Base-by-base conservation (phyloP, 92 coral and sea anemone species). In the Heliopora coerulea region DNA sequence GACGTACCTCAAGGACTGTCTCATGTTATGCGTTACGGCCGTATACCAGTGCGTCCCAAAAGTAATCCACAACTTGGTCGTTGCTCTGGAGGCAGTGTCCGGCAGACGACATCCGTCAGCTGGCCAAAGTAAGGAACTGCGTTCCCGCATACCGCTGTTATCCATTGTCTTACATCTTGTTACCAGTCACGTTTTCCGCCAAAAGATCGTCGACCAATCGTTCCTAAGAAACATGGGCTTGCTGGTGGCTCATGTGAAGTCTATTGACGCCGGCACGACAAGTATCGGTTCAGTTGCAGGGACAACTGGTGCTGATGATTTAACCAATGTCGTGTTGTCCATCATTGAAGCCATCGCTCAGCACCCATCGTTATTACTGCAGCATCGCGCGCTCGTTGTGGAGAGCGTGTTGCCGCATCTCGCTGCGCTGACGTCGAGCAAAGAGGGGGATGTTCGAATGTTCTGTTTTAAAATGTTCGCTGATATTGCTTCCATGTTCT, bases 31-130 rank as follows among this genome's bases (percentile, higher is more conserved):
- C 56, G 80, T 95, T 48, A 70, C 83, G n/a, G 73, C 95, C 18
- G 78, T 90, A 27, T 83, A 80, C 9, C 78, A 79, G 17, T 89
- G 80, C 50, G 84, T 88, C 19, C 88, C 91, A 25, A 87, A 79
- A 1, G 84, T 95, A 49, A 72, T 90, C 11, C 54, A 82, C 26
- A 87, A 82, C 79, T 91, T 95, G 46, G 41, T 95, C 33, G 49
- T 80, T 0, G 85, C 96, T 7, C 82, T 95, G 56, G 87, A 88
- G 25, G 96, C 95, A 3, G 99, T 95, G 0, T 86, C 86, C 42
- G 99, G 99, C 12, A 78, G 99, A 62, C 83, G 85, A 34, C 99
- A 95, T 52, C 99, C 99, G 18, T 95, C 99, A n/a, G 97, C 99
- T 12, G 74, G 77, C 15, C 99, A 95, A 27, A 87, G 97, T 70